phyloP scores from a whole-genome alignment of 1,140 invertebrate genomes.

The Sinella curviseta region DNA sequence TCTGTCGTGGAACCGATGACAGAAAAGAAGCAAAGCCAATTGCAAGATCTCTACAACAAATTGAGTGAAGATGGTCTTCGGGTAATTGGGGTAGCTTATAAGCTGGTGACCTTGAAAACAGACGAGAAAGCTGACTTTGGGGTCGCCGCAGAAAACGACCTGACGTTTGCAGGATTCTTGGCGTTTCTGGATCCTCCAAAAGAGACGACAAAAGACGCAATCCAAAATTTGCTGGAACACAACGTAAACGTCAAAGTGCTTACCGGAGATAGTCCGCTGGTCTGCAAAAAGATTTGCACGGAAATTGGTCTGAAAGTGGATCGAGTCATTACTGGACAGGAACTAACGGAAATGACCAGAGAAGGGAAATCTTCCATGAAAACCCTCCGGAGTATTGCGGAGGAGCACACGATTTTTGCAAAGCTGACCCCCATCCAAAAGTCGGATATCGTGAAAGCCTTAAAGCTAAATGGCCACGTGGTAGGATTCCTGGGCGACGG shows the following conservation, averaged over 20 bases:
- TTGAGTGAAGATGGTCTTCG: slow-evolving; percentile 28
- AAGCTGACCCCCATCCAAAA: slow-evolving; percentile 42
- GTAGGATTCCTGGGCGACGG: slow-evolving; percentile 50
- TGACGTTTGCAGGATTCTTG: slow-evolving; percentile 33
- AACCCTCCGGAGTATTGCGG: background rate
- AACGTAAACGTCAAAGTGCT: slow-evolving; percentile 37
- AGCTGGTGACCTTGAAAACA: background rate
- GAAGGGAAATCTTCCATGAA: background rate
- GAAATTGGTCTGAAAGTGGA: slow-evolving; percentile 29
- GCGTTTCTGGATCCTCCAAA: slow-evolving; percentile 40
- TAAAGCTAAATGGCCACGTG: slow-evolving; percentile 37
- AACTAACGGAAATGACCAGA: background rate
- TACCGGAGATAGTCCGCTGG: slow-evolving; percentile 29
- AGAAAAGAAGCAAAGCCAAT: background rate
- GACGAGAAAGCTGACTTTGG: background rate
- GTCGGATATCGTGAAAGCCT: slow-evolving; percentile 30
- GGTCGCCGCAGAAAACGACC: background rate
- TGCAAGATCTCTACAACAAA: background rate
- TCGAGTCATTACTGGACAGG: slow-evolving; percentile 5
- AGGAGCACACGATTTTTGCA: slow-evolving; percentile 30
- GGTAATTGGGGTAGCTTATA: slow-evolving; percentile 30
- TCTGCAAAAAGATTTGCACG: slow-evolving; percentile 37
- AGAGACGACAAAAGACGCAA: slow-evolving; percentile 6
- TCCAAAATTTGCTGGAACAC: slow-evolving; percentile 23
- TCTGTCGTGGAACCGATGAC: background rate